These are phyloP conservation scores for Ditylenchus dipsaci DNA, from an alignment of 1,140 invertebrate species.

Conservation along the genomic window DNA sequence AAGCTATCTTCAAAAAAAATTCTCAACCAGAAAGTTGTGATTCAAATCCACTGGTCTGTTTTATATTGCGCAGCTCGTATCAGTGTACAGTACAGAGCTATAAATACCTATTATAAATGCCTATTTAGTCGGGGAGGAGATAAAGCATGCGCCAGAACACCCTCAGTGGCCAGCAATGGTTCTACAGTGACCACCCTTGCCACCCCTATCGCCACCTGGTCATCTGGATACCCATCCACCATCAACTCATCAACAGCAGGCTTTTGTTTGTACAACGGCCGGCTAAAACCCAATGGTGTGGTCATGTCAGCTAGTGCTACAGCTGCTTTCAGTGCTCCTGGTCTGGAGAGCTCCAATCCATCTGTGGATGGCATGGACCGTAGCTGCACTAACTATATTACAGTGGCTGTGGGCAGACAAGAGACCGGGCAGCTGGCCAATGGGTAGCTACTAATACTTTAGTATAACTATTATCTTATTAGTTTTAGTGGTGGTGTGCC, in stretches of 20 bases:
- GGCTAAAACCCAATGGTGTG: background rate
- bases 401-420: background rate
- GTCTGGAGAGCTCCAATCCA: background rate
- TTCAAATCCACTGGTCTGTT: no score
- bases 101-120: no score
- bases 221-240: background rate
- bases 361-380: background rate
- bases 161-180: background rate
- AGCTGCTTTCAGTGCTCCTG: background rate
- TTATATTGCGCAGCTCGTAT: no score
- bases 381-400: no score
- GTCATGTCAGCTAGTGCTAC: constrained; percentile 3
- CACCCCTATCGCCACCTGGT: background rate
- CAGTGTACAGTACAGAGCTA: no score
- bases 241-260: background rate
- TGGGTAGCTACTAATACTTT: background rate
- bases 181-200: background rate
- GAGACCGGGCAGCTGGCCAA: background rate
- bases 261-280: background rate
- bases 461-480: background rate
- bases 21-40: no score
- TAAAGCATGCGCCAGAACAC: background rate
- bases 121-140: background rate
- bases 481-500: background rate
- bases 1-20: no score